Percentiles rank a stretch among this genome's conserved stretches.
Evolutionary conservation across 2,113 vertebrate species (phyloP).

Genomic region (Illadopsis cleaveri): DNA sequence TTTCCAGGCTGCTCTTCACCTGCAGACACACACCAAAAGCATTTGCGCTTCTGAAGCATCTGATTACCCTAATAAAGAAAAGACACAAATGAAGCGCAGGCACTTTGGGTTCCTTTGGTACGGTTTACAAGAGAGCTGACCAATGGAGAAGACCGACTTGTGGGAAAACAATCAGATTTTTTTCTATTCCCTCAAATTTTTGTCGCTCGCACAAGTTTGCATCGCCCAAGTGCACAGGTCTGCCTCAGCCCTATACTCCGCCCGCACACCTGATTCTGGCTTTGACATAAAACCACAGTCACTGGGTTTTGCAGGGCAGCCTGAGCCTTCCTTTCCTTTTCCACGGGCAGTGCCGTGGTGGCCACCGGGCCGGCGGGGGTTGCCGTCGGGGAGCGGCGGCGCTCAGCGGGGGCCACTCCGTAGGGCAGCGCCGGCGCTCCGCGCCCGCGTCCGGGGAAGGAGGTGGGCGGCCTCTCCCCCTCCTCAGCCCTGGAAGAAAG

Average conservation of each 20-base stretch:
- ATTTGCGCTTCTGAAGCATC: neutral
- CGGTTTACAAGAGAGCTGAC: neutral
- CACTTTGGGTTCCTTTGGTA: neutral
- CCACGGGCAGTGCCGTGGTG: rapidly evolving
- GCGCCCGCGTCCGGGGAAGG: neutral
- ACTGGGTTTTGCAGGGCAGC: neutral
- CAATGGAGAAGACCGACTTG: neutral
- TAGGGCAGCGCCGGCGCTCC: neutral
- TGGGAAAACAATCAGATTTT: neutral
- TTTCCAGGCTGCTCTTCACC: neutral
- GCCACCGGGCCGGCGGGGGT: neutral
- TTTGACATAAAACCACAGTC: neutral
- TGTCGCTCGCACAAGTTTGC: neutral
- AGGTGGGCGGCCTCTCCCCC: neutral
- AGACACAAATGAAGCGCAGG: rapidly evolving
- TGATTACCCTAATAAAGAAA: neutral
- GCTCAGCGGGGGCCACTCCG: neutral
- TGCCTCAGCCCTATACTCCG: neutral
- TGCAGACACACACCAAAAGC: neutral
- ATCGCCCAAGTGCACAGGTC: rapidly evolving
- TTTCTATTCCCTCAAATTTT: neutral
- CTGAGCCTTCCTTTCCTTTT: too few species aligned
- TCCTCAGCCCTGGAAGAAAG: slow-evolving; percentile 61
- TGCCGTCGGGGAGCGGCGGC: neutral
- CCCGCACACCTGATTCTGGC: neutral